A percentile compares a stretch with the other conserved stretches of the same genome.
Conservation (phyloP, 2,113 vertebrate species). For the Maylandia zebra region DNA sequence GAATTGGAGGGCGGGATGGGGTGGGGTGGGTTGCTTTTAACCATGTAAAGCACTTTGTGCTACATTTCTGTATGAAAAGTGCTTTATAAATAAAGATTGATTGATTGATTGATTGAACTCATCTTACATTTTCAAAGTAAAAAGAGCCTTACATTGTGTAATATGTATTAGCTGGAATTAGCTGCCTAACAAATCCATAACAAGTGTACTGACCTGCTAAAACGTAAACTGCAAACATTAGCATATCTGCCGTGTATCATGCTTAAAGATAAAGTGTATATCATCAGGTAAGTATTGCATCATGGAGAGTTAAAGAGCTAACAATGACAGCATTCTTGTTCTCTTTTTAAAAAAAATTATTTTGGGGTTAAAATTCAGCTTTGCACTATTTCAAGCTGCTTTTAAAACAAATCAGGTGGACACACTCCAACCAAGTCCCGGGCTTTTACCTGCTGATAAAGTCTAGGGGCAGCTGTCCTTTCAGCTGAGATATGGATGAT, state of each 20-base stretch:
- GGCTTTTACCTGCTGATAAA: background rate
- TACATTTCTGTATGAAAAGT: background rate
- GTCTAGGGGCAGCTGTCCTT: background rate
- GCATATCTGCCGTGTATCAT: background rate
- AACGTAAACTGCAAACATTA: rapidly evolving
- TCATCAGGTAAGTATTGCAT: background rate
- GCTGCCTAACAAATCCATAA: background rate
- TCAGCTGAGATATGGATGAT: background rate
- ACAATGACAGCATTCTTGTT: background rate
- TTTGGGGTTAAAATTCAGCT: background rate
- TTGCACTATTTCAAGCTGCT: background rate
- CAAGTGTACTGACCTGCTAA: background rate
- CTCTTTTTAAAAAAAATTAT: rapidly evolving
- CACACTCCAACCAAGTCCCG: rapidly evolving
- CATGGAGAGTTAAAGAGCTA: background rate
- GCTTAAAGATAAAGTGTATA: background rate
- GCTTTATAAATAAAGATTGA: background rate
- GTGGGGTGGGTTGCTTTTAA: background rate
- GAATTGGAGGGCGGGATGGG: background rate
- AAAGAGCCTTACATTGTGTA: background rate
- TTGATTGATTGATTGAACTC: background rate
- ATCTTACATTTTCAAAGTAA: background rate
- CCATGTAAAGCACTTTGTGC: background rate
- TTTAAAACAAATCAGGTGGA: background rate
- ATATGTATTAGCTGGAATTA: background rate